A percentile compares a stretch with the other conserved stretches of the same genome.
phyloP scores from a whole-genome alignment of 2,797 vertebrate genomes.

The Manis javanica region DNA sequence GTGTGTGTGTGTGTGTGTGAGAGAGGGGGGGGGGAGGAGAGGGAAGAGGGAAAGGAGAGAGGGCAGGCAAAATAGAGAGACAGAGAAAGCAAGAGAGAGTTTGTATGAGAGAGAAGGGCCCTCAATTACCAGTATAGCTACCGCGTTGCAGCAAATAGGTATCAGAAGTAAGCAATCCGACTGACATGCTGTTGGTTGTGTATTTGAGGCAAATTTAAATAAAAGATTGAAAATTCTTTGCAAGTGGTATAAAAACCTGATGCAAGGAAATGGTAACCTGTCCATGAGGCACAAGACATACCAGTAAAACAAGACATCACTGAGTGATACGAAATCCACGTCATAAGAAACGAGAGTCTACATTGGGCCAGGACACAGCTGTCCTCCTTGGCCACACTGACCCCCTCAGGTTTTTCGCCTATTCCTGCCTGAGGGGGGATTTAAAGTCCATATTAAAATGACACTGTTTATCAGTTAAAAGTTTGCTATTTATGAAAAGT shows the following conservation, averaged over 20 bases:
- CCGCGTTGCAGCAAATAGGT: not conserved
- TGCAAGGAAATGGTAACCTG: not conserved
- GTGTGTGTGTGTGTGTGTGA: not conserved
- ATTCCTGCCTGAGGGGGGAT: not conserved
- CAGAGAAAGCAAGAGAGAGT: too few relatives aligned
- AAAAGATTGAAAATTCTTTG: not conserved
- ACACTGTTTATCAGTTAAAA: not conserved
- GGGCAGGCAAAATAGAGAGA: too few relatives aligned
- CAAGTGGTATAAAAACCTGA: not conserved
- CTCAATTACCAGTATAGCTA: not conserved
- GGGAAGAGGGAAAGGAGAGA: too few relatives aligned
- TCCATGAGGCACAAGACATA: accelerated
- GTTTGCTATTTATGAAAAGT: not conserved
- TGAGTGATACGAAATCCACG: not conserved
- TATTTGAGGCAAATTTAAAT: not conserved
- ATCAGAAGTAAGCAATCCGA: not conserved
- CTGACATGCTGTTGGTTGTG: not conserved
- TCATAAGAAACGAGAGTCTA: not conserved
- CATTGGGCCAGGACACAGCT: too few relatives aligned
- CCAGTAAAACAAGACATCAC: not conserved
- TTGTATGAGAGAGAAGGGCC: too few relatives aligned
- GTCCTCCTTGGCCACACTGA: not conserved
- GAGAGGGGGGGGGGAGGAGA: not conserved
- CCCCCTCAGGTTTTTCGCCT: not conserved
- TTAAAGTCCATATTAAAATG: not conserved